Conservation (phyloP, 2,797 vertebrate genomes). For the Phylloscopus collybita region DNA sequence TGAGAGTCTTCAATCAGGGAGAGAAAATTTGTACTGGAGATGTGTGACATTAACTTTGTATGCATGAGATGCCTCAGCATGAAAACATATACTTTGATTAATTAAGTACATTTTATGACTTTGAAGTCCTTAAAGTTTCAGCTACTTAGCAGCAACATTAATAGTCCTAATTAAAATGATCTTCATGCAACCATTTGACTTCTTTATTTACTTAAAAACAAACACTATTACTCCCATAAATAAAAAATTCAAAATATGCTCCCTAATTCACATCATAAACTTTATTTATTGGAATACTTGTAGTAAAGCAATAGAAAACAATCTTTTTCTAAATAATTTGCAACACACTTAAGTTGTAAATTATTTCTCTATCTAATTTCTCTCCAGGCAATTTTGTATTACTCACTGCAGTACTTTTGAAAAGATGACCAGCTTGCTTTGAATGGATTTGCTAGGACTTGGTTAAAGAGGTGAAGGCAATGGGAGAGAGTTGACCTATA, state of each 20-base stretch:
- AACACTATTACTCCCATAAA: neutral
- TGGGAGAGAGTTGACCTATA: neutral
- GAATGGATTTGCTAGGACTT: neutral
- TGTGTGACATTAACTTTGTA: neutral
- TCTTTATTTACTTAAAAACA: constrained; percentile 13
- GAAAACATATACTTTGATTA: neutral
- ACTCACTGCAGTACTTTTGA: neutral
- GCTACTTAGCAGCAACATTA: neutral
- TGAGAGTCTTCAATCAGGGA: neutral
- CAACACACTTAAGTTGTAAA: neutral
- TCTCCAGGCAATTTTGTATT: neutral
- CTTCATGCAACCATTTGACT: neutral
- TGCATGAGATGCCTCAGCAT: neutral
- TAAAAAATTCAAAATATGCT: neutral
- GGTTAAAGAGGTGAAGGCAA: neutral
- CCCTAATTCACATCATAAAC: neutral
- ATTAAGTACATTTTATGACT: neutral
- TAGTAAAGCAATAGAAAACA: neutral
- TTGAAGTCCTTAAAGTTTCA: neutral
- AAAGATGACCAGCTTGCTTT: neutral
- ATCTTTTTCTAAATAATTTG: neutral
- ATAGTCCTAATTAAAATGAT: neutral
- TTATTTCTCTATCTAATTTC: neutral
- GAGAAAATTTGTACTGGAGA: neutral
- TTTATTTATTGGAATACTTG: neutral